Evolutionary conservation across 2,888 invertebrate genomes (phyloP).

Genomic region (Dromius quadrimaculatus): DNA sequence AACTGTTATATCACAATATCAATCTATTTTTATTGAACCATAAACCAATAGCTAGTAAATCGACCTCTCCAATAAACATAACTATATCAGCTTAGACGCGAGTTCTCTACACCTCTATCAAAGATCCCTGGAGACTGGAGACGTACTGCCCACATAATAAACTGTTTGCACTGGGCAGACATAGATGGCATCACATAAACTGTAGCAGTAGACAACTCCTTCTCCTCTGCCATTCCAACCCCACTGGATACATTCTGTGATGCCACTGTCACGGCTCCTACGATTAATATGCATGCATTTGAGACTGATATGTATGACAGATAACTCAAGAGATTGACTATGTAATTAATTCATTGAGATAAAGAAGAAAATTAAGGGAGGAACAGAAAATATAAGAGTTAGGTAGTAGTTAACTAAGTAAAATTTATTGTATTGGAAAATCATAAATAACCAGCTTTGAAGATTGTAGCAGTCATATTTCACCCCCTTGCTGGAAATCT

Average conservation of each 20-base stretch:
- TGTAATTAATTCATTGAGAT: not conserved
- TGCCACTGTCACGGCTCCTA: not conserved
- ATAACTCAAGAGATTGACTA: slow-evolving; percentile 13
- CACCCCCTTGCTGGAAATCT: slow-evolving; percentile 9
- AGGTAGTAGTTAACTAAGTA: not conserved
- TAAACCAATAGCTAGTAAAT: too few species aligned
- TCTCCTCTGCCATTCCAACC: not conserved
- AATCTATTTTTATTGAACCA: too few species aligned
- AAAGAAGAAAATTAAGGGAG: not conserved
- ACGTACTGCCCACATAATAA: not conserved
- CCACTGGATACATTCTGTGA: not conserved
- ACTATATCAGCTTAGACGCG: too few species aligned
- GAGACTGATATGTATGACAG: slow-evolving; percentile 3
- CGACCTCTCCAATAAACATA: too few species aligned
- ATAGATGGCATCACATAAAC: slow-evolving; percentile 6
- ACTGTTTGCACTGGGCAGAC: not conserved
- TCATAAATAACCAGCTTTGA: slow-evolving; percentile 15
- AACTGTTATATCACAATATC: too few species aligned
- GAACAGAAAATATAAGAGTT: not conserved
- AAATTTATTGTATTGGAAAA: slow-evolving; percentile 25
- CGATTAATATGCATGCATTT: not conserved
- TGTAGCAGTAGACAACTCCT: not conserved
- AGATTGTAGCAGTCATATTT: slow-evolving; percentile 27
- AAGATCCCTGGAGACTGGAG: not conserved
- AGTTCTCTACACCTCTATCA: too few species aligned